phyloP scores from a whole-genome alignment of 1,140 invertebrate genomes.

The Drosophila watanabei region DNA sequence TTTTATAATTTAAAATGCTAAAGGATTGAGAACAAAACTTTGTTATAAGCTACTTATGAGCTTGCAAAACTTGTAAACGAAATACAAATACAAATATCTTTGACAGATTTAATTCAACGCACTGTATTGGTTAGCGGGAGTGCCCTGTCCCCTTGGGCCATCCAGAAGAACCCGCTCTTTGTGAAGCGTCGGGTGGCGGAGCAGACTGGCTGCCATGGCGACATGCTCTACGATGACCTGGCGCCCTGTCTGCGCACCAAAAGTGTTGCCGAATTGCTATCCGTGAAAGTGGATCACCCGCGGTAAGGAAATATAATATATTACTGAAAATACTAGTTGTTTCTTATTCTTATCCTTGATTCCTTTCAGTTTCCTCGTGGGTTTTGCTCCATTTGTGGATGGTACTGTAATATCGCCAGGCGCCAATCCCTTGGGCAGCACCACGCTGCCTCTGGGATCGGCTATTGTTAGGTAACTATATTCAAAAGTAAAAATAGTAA shows the following conservation, averaged over 20 bases:
- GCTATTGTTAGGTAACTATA: conserved; percentile 81
- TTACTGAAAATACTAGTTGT: background rate
- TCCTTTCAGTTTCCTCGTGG: conserved; percentile 90
- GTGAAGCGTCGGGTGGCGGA: conserved; percentile 93
- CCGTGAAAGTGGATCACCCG: conserved; percentile 91
- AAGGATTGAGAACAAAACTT: background rate
- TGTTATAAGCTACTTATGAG: no score
- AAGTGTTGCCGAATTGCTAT: conserved; percentile 90
- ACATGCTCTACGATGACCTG: conserved; percentile 91
- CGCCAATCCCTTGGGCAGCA: conserved; percentile 75
- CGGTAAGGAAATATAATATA: conserved; percentile 67
- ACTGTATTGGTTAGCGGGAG: conserved; percentile 97
- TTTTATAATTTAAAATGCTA: background rate
- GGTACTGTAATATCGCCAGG: conserved; percentile 91
- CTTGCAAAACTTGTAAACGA: background rate
- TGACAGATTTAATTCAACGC: conserved; percentile 92
- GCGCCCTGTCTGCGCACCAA: conserved; percentile 93
- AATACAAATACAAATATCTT: background rate
- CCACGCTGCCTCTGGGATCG: conserved; percentile 80
- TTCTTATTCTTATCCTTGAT: background rate
- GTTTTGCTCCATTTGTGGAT: conserved; percentile 96
- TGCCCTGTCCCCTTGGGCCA: conserved; percentile 97
- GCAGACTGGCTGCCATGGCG: conserved; percentile 92
- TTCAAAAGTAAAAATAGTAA: background rate
- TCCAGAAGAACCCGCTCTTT: conserved; percentile 94